Percentiles rank a stretch among this genome's conserved stretches.
Conservation (phyloP, 2,113 vertebrate species). For the Recurvirostra avosetta region DNA sequence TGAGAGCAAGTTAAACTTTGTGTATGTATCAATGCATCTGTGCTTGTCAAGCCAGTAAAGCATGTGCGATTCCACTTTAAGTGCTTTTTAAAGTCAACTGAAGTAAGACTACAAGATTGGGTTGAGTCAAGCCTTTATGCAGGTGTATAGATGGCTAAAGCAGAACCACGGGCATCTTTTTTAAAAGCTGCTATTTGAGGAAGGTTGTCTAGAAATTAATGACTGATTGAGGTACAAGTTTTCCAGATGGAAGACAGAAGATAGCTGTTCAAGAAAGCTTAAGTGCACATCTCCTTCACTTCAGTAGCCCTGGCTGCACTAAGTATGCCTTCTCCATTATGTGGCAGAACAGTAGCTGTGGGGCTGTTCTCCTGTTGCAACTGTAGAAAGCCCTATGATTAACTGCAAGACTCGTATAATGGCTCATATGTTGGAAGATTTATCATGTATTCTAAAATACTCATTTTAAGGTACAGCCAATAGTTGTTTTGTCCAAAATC, state of each 20-base stretch:
- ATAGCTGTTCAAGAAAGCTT: not conserved
- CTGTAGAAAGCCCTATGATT: not conserved
- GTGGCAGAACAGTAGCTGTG: not conserved
- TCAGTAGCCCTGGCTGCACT: not conserved
- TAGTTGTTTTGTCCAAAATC: not conserved
- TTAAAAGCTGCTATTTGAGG: not conserved
- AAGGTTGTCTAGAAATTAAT: not conserved
- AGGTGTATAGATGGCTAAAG: not conserved
- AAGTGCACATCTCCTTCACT: not conserved
- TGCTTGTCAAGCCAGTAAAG: not conserved
- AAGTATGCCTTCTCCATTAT: not conserved
- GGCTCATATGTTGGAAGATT: not conserved
- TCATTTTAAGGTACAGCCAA: not conserved
- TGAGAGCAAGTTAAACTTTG: not conserved
- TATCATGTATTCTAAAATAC: not conserved
- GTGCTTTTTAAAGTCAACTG: not conserved
- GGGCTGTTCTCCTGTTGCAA: not conserved
- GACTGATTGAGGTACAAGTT: not conserved
- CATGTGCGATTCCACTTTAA: not conserved
- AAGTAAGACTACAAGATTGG: not conserved
- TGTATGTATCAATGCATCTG: not conserved
- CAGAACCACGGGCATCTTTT: not conserved
- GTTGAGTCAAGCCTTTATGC: not conserved
- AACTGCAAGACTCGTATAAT: not conserved
- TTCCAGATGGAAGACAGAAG: not conserved